phyloP scores from a whole-genome alignment of 2,888 invertebrate genomes.

The Cistogaster globosa region DNA sequence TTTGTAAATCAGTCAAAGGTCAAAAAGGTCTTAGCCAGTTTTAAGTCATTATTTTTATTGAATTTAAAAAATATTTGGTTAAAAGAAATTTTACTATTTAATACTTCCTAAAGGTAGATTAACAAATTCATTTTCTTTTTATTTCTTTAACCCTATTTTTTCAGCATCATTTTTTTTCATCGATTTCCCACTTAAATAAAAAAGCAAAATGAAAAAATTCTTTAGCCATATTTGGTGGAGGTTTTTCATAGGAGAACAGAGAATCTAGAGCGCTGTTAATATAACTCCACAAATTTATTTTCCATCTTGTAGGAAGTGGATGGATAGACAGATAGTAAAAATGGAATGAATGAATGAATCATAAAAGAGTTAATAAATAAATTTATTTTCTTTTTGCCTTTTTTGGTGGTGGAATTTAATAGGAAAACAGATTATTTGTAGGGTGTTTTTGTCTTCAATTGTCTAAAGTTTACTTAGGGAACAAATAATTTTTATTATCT shows the following conservation, averaged over 20 bases:
- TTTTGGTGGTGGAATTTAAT: constrained; percentile 52
- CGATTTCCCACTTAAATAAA: no score
- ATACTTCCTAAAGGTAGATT: no score
- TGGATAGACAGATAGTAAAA: background rate
- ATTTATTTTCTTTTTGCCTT: constrained; percentile 3
- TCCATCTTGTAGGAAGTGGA: background rate
- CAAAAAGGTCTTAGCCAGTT: no score
- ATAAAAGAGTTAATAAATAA: constrained; percentile 5
- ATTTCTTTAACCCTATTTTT: no score
- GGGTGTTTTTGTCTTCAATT: background rate
- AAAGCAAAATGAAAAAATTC: background rate
- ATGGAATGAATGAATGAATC: background rate
- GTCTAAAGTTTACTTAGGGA: background rate
- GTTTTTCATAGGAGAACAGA: constrained; percentile 55
- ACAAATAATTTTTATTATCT: background rate
- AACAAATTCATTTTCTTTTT: no score
- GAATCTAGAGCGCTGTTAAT: constrained; percentile 2
- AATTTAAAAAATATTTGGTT: no score
- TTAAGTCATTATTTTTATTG: no score
- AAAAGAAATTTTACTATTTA: no score
- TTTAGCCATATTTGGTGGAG: constrained; percentile 49
- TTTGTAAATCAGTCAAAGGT: no score
- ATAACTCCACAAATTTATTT: constrained; percentile 12
- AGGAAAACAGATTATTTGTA: constrained; percentile 27
- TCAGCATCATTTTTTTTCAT: no score